A percentile compares a stretch with the other conserved stretches of the same genome.
Conservation (phyloP, 2,888 invertebrate genomes). For the Eupithecia exiguata region DNA sequence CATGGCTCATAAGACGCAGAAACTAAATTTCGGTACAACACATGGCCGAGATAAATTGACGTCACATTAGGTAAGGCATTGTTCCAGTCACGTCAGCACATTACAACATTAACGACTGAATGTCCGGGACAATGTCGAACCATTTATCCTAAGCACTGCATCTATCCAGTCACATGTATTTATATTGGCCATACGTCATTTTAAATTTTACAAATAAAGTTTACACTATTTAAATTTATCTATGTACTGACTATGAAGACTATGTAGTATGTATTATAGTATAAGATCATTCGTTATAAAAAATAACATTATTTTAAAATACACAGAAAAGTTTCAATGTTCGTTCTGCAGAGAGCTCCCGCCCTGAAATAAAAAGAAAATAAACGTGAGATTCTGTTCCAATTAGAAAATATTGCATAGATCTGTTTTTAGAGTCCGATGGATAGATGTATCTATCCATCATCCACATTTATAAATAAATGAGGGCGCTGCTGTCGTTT, state of each 20-base stretch:
- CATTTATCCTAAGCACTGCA: neutral
- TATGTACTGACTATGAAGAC: slow-evolving; percentile 3
- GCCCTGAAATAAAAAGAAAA: neutral
- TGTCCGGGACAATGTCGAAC: neutral
- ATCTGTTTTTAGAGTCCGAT: neutral
- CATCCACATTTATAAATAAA: too few relatives aligned
- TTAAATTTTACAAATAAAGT: neutral
- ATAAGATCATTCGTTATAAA: slow-evolving; percentile 7
- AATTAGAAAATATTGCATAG: neutral
- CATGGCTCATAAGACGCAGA: slow-evolving; percentile 76
- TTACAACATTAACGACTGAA: neutral
- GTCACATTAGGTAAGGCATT: neutral
- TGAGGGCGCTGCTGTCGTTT: too few relatives aligned
- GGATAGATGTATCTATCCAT: too few relatives aligned
- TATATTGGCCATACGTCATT: neutral
- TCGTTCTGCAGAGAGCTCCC: slow-evolving; percentile 2
- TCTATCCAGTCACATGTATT: neutral
- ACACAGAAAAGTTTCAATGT: neutral
- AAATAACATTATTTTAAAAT: slow-evolving; percentile 3
- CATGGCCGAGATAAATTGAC: slow-evolving; percentile 9
- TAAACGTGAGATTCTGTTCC: neutral
- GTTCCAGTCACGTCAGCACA: neutral
- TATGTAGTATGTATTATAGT: too few relatives aligned
- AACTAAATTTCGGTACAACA: slow-evolving; percentile 51
- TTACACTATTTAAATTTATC: slow-evolving; percentile 4